phyloP scores from a whole-genome alignment of 1,140 invertebrate genomes.

The Drosophila sulfurigaster region DNA sequence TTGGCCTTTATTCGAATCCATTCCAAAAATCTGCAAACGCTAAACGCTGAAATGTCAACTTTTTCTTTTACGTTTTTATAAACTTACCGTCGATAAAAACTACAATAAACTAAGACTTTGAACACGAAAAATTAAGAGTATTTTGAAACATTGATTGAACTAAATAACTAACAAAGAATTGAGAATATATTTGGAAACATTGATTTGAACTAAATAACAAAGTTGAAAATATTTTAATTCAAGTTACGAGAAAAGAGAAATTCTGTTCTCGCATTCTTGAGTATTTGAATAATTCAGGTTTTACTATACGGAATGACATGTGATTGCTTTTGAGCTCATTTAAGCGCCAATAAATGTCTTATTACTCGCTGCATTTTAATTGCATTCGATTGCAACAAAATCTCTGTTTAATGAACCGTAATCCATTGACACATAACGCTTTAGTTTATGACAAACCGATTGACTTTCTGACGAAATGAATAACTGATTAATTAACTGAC shows the following conservation, averaged over 20 bases:
- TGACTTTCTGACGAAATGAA: neutral
- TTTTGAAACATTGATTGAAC: neutral
- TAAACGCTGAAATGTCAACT: too few species aligned
- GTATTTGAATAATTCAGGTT: neutral
- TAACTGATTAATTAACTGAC: neutral
- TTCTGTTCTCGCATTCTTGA: neutral
- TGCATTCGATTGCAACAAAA: neutral
- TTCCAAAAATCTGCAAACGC: constrained; percentile 4
- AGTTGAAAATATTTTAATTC: too few species aligned
- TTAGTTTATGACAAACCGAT: neutral
- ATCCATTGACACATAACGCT: neutral
- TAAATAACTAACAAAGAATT: neutral
- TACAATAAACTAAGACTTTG: neutral
- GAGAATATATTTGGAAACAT: too few species aligned
- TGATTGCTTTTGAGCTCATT: neutral
- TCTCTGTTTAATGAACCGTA: neutral
- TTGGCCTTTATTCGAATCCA: neutral
- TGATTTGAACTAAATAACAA: too few species aligned
- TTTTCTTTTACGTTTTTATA: neutral
- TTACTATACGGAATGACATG: too few species aligned
- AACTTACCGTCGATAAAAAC: neutral
- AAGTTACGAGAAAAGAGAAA: neutral
- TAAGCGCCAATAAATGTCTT: neutral
- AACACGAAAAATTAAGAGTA: neutral
- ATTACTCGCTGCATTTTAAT: neutral